A percentile compares a stretch with the other conserved stretches of the same genome.
These are phyloP conservation scores for Stenotaenia linearis DNA, from an alignment of 2,888 invertebrate species.

Conservation along the genomic window DNA sequence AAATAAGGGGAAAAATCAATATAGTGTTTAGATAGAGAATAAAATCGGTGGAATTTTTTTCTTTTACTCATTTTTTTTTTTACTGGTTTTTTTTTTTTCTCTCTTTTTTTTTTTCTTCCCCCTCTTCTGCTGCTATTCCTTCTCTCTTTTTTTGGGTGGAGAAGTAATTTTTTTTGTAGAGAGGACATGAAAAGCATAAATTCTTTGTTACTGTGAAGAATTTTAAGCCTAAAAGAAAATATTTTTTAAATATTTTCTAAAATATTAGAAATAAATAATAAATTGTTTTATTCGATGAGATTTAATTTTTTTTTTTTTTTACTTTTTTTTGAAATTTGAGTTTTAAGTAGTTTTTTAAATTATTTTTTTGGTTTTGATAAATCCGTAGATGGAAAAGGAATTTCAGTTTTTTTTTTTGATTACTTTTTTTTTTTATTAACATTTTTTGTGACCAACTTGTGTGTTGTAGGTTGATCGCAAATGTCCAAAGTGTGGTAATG, in stretches of 20 bases:
- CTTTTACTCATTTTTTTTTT: neutral
- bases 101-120: neutral
- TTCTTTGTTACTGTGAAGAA: neutral
- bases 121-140: neutral
- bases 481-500: slow-evolving; percentile 78
- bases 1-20: neutral
- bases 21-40: neutral
- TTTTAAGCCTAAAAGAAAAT: neutral
- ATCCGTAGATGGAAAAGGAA: neutral
- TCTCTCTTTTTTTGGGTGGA: neutral
- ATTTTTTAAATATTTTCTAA: no score
- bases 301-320: neutral
- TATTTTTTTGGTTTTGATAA: neutral
- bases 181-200: neutral
- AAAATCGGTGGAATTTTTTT: slow-evolving; percentile 5
- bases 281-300: no score
- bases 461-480: slow-evolving; percentile 46
- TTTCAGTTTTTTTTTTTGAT: neutral
- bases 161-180: neutral
- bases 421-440: neutral
- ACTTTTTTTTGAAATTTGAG: neutral
- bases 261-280: no score
- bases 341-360: neutral
- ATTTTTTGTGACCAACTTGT: neutral
- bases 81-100: neutral